These are phyloP conservation scores for Collichthys lucidus DNA, from an alignment of 2,113 vertebrate genomes.

Conservation along the genomic window DNA sequence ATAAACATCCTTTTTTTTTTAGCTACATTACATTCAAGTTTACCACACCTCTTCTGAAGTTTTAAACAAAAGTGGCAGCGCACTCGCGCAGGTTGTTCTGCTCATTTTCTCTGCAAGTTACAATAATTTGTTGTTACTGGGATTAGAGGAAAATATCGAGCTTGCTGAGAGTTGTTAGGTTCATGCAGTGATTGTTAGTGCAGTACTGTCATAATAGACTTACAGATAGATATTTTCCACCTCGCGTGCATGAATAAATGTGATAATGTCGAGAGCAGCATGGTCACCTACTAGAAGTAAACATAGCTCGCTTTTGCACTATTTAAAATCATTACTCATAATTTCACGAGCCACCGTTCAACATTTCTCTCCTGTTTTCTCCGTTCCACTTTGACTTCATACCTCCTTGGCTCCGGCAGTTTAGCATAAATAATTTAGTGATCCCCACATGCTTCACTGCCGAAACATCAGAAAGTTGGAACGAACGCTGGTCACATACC, in stretches of 20 bases:
- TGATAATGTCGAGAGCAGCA: constrained; percentile 64
- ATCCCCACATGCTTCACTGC: constrained; percentile 64
- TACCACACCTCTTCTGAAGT: background rate
- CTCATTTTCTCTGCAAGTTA: background rate
- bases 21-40: background rate
- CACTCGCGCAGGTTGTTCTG: background rate
- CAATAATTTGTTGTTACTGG: constrained; percentile 9
- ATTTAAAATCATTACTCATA: constrained; percentile 65
- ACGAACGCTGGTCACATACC: constrained; percentile 59
- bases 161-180: constrained; percentile 24
- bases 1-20: constrained; percentile 7
- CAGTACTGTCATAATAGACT: constrained; percentile 43
- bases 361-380: constrained; percentile 49
- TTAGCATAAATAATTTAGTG: constrained; percentile 65
- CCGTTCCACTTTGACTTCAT: constrained; percentile 37
- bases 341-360: constrained; percentile 70
- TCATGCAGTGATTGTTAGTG: constrained; percentile 46
- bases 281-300: constrained; percentile 69
- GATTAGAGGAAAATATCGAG: constrained; percentile 11
- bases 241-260: constrained; percentile 58
- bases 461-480: constrained; percentile 63
- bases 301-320: constrained; percentile 54
- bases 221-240: constrained; percentile 62
- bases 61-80: constrained; percentile 10
- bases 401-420: constrained; percentile 62